Evolutionary conservation across 2,797 vertebrate species (phyloP).

Genomic region (Monodelphis domestica): DNA sequence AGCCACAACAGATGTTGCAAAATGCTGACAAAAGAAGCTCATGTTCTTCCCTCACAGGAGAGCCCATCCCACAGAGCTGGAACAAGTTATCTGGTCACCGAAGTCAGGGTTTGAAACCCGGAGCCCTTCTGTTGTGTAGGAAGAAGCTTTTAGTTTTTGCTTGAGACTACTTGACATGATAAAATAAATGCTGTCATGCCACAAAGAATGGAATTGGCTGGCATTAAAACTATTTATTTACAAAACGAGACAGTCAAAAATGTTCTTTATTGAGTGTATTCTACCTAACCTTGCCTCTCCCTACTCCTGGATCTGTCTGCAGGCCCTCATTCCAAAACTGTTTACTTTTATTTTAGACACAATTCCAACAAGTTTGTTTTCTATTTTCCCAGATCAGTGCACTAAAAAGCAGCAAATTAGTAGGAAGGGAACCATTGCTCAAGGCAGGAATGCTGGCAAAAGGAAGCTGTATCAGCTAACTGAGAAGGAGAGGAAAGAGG

Average conservation of each 20-base stretch:
- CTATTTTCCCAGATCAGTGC: slow-evolving; percentile 34
- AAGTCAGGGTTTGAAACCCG: background rate
- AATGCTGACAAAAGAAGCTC: background rate
- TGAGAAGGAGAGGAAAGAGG: slow-evolving; percentile 1
- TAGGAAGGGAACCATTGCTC: background rate
- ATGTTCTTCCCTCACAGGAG: background rate
- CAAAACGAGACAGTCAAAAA: background rate
- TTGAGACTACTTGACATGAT: background rate
- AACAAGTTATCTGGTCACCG: background rate
- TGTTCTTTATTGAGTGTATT: background rate
- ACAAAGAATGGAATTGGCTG: background rate
- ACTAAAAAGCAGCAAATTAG: slow-evolving; percentile 40
- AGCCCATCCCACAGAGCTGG: background rate
- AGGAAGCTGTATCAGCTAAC: slow-evolving; percentile 13
- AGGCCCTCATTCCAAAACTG: background rate
- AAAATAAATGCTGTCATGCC: background rate
- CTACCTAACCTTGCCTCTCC: background rate
- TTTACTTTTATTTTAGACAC: slow-evolving; percentile 39
- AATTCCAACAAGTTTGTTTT: slow-evolving; percentile 12
- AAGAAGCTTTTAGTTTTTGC: background rate
- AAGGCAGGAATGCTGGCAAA: slow-evolving; percentile 36
- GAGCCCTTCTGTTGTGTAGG: background rate
- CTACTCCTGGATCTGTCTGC: background rate
- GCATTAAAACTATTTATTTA: background rate
- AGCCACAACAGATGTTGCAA: background rate